Conservation (phyloP, 2,113 vertebrate species). For the Ciconia maguari region DNA sequence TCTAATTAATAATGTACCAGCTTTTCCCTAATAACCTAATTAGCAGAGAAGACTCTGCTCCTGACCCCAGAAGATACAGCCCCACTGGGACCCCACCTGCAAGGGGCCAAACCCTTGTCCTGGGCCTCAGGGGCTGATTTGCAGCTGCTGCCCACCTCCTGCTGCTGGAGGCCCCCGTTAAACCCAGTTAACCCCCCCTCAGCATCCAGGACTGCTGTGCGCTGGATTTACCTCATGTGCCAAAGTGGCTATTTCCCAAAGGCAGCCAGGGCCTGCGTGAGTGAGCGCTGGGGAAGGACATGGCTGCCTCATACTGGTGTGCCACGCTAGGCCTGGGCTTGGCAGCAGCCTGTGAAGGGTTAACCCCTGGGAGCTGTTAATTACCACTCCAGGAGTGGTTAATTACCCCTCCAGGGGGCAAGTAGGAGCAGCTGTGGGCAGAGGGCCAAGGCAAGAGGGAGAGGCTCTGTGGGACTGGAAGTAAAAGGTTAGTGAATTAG, state of each 20-base stretch:
- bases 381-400: not conserved
- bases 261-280: accelerated
- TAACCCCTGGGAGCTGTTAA: not conserved
- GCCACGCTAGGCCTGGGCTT: not conserved
- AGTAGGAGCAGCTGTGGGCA: not conserved
- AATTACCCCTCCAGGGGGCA: not conserved
- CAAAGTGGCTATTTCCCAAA: not conserved
- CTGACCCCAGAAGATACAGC: not conserved
- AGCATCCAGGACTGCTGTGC: accelerated
- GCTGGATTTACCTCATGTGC: not conserved
- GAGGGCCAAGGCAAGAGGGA: accelerated
- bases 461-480: accelerated
- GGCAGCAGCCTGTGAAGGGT: not conserved
- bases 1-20: not conserved
- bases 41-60: not conserved
- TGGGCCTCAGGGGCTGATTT: too few relatives aligned
- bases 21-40: not conserved
- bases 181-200: not conserved
- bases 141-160: not conserved
- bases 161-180: not conserved
- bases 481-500: not conserved
- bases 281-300: accelerated
- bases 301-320: accelerated
- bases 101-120: not conserved
- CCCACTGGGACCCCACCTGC: accelerated